Conservation (phyloP, 2,888 invertebrate genomes). For the Anthophora plumipes region DNA sequence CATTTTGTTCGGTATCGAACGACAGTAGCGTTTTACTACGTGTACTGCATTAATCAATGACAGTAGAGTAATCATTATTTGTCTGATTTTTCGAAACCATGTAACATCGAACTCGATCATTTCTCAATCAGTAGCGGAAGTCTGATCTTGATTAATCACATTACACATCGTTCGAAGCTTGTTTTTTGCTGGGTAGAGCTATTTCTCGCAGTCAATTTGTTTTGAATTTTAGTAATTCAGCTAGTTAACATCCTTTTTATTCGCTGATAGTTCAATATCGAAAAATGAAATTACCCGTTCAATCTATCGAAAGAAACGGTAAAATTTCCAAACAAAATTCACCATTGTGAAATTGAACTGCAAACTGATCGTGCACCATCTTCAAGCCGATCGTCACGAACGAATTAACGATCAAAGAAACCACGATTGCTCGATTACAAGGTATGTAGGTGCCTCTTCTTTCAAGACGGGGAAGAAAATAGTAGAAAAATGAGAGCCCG, state of each 20-base stretch:
- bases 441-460: background rate
- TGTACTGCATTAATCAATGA: background rate
- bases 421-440: slow-evolving; percentile 8
- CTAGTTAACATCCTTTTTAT: background rate
- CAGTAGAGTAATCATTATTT: background rate
- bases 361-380: background rate
- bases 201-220: background rate
- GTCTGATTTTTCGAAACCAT: background rate
- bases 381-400: background rate
- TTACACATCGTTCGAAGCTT: background rate
- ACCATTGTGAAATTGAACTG: background rate
- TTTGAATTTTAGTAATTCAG: slow-evolving; percentile 13
- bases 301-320: background rate
- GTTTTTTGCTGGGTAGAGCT: background rate
- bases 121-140: background rate
- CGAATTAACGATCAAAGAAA: slow-evolving; percentile 9
- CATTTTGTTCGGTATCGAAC: background rate
- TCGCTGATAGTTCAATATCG: background rate
- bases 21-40: background rate
- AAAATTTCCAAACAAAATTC: background rate
- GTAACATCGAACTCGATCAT: background rate
- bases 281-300: background rate
- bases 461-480: background rate
- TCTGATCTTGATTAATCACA: slow-evolving; percentile 1
- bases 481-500: slow-evolving; percentile 37